phyloP scores from a whole-genome alignment of 1,140 invertebrate genomes.

The Anagrus nilaparvatae region DNA sequence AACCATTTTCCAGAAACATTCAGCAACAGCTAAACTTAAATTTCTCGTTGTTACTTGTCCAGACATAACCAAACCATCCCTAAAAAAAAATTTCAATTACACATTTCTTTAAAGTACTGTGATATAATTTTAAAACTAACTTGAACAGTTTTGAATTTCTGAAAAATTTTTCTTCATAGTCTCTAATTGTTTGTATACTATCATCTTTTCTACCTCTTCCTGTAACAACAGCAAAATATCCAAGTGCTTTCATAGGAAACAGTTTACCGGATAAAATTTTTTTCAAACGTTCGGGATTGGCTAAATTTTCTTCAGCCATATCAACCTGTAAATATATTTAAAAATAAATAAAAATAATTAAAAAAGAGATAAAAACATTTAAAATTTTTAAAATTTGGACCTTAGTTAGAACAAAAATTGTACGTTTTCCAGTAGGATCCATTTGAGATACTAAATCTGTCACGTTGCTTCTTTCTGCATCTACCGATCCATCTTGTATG shows the following conservation, averaged over 20 bases:
- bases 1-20: constrained; percentile 99
- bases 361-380: constrained; percentile 7
- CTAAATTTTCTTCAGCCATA: constrained; percentile 88
- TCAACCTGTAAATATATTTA: constrained; percentile 53
- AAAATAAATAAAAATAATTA: constrained; percentile 5
- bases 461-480: constrained; percentile 97
- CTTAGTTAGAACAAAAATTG: constrained; percentile 98
- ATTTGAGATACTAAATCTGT: constrained; percentile 93
- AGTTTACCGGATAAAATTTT: constrained; percentile 93
- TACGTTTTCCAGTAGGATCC: constrained; percentile 90
- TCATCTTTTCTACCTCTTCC: constrained; percentile 87
- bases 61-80: constrained; percentile 86
- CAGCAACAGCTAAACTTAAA: constrained; percentile 91
- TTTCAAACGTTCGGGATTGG: constrained; percentile 87
- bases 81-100: constrained; percentile 33
- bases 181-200: constrained; percentile 83
- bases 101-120: background rate
- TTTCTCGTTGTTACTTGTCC: constrained; percentile 94
- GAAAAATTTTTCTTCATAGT: constrained; percentile 96
- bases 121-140: constrained; percentile 41
- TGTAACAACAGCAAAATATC: constrained; percentile 98
- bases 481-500: constrained; percentile 97
- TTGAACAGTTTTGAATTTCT: constrained; percentile 87
- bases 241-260: constrained; percentile 98
- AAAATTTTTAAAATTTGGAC: constrained; percentile 16